Percentiles rank a stretch among this genome's conserved stretches.
Conservation (phyloP, 2,113 vertebrate genomes). For the Mesoclemmys tuberculata region DNA sequence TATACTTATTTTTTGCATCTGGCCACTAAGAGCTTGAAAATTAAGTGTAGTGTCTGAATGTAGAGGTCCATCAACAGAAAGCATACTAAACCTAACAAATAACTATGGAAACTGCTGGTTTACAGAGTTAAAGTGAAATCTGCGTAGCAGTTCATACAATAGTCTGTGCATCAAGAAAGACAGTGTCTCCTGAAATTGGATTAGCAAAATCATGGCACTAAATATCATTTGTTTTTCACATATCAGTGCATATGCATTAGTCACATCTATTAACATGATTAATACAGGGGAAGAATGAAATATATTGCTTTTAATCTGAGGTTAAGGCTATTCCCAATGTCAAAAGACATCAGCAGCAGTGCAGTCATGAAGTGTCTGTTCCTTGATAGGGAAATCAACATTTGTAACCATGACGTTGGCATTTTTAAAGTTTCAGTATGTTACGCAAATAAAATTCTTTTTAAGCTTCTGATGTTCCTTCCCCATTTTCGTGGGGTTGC, state of each 20-base stretch:
- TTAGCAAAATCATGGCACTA: conserved; percentile 41
- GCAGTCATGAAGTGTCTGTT: conserved; percentile 29
- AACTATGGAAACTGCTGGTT: conserved; percentile 14
- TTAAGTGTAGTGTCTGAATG: conserved; percentile 67
- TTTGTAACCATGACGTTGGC: neutral
- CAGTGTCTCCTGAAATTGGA: neutral
- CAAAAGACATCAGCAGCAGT: conserved; percentile 38
- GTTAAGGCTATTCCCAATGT: neutral
- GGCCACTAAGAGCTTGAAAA: conserved; percentile 37
- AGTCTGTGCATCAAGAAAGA: neutral
- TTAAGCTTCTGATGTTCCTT: conserved; percentile 91
- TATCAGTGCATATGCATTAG: conserved; percentile 45
- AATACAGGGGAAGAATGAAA: conserved; percentile 5
- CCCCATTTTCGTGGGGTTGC: conserved; percentile 94
- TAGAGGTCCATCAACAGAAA: neutral
- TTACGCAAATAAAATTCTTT: conserved; percentile 58
- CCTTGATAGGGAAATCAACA: conserved; percentile 17
- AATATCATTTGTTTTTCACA: neutral
- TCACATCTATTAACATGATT: neutral
- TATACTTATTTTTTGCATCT: conserved; percentile 1
- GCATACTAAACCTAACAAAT: neutral
- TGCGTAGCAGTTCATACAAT: neutral
- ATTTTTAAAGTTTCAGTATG: conserved; percentile 31
- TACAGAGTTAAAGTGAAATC: neutral
- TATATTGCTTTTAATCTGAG: conserved; percentile 46